These are phyloP conservation scores for Drosophila mulleri DNA, from an alignment of 2,888 invertebrate genomes.

Conservation along the genomic window DNA sequence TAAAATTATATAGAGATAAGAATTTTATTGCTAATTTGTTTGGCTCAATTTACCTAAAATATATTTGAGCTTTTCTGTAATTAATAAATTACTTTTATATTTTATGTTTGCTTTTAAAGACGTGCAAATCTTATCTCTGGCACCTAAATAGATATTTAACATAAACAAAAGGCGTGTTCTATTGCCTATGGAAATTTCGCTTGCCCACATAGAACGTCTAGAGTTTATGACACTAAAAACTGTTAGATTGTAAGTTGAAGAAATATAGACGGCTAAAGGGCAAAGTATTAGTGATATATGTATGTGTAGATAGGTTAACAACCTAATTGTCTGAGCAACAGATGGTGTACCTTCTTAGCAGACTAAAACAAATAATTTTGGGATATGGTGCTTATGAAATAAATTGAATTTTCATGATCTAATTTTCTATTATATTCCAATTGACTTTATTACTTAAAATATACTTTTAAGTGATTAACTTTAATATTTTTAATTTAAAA, in stretches of 20 bases:
- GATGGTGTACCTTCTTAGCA: too few species aligned
- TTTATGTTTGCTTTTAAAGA: conserved; percentile 3
- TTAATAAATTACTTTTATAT: conserved; percentile 4
- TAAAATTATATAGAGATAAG: conserved; percentile 20
- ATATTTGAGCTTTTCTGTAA: not conserved
- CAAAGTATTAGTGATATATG: not conserved
- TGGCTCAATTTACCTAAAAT: not conserved
- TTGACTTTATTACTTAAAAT: too few species aligned
- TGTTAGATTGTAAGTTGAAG: not conserved
- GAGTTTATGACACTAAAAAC: not conserved
- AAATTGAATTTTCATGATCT: too few species aligned
- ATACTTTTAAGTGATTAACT: too few species aligned
- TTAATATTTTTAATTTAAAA: too few species aligned
- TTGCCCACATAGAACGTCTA: conserved; percentile 18
- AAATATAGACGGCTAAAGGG: not conserved
- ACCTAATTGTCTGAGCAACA: not conserved
- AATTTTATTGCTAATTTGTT: conserved; percentile 6
- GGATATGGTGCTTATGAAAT: too few species aligned
- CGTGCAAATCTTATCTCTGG: conserved; percentile 38
- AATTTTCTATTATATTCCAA: too few species aligned
- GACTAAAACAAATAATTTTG: too few species aligned
- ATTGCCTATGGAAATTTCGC: conserved; percentile 1
- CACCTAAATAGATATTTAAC: conserved; percentile 14
- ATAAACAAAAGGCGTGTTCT: conserved; percentile 12
- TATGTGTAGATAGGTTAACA: not conserved